Conservation (phyloP, 2,888 invertebrate genomes). For the Oxytorus armatus region DNA sequence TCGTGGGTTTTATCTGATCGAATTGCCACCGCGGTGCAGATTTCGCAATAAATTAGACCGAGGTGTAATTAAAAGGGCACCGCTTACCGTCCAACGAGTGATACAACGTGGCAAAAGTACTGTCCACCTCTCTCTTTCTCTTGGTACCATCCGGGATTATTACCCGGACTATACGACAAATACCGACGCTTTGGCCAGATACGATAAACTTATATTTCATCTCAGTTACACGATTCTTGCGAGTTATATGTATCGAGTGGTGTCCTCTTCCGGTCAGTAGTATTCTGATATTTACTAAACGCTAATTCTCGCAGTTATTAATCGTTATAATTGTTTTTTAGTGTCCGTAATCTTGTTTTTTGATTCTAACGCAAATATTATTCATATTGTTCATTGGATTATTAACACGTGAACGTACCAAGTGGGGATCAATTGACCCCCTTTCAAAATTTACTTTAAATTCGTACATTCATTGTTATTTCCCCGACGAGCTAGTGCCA, state of each 20-base stretch:
- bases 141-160: constrained; percentile 57
- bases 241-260: too few species aligned
- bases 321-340: too few species aligned
- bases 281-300: too few species aligned
- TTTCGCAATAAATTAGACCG: constrained; percentile 82
- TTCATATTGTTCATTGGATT: neutral
- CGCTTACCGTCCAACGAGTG: constrained; percentile 59
- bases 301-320: too few species aligned
- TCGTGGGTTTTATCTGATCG: constrained; percentile 82
- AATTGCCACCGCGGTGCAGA: constrained; percentile 82
- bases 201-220: constrained; percentile 27
- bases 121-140: constrained; percentile 19
- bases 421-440: too few species aligned
- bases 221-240: neutral
- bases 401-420: too few species aligned
- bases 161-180: constrained; percentile 47
- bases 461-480: too few species aligned
- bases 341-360: too few species aligned
- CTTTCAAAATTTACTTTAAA: too few species aligned
- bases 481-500: too few species aligned
- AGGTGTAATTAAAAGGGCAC: constrained; percentile 80
- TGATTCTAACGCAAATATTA: too few species aligned
- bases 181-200: constrained; percentile 12
- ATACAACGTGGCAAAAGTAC: constrained; percentile 37
- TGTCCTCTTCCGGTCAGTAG: too few species aligned